A percentile compares a stretch with the other conserved stretches of the same genome.
Evolutionary conservation across 1,140 invertebrate genomes (phyloP).

Genomic region (Reticulitermes speratus): DNA sequence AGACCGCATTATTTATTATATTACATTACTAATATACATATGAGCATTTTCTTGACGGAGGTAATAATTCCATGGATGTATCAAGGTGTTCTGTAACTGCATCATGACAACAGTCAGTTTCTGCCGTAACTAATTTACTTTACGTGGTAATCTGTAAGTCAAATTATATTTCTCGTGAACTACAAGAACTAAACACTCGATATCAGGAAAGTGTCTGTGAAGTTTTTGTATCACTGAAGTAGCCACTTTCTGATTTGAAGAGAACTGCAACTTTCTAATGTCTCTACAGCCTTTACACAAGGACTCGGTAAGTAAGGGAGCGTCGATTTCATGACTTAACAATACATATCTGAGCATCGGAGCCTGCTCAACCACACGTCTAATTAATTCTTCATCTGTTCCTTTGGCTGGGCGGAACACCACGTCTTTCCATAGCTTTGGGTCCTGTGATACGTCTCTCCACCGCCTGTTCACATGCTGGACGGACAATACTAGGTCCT

Average conservation of each 20-base stretch:
- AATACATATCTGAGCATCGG: not conserved
- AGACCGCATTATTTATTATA: no score
- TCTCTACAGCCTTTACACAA: not conserved
- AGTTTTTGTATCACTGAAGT: not conserved
- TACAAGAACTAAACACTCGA: not conserved
- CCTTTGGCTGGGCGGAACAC: not conserved
- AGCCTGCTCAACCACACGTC: not conserved
- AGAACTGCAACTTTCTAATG: not conserved
- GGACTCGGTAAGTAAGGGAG: not conserved
- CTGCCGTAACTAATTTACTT: not conserved
- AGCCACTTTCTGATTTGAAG: not conserved
- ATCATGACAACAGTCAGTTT: no score
- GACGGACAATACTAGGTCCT: not conserved
- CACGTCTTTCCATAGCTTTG: not conserved
- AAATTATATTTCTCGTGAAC: not conserved
- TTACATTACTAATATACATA: no score
- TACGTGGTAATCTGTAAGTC: not conserved
- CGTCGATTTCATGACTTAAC: not conserved
- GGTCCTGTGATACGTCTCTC: not conserved
- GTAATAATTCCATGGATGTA: no score
- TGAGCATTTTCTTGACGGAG: no score
- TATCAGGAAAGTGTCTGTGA: not conserved
- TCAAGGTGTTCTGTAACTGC: no score
- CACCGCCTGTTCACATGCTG: not conserved
- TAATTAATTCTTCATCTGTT: not conserved